Base-by-base conservation (phyloP, 2,888 invertebrate species). In the Phortica okadai region DNA sequence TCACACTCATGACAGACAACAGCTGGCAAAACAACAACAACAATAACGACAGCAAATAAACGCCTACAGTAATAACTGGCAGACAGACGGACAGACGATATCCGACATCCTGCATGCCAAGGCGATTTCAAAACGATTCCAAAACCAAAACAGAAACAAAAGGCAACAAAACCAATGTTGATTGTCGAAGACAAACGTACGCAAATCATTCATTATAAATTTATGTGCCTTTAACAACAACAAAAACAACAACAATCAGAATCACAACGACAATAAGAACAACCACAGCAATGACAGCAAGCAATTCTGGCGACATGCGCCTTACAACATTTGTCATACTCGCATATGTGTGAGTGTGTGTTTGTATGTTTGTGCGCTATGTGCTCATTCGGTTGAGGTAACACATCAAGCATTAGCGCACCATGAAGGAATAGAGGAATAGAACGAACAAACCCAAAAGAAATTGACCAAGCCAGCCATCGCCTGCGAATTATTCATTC, bases 161-260 rank as follows among this genome's bases (percentile, higher is more conserved):
- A 11, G 25, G 10, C 16, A 33, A n/a, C 11, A 64, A 41, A 64
- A 33, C 25, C 64, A 64, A 50, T 11, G 50, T 14, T 5, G 50
- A 14, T 11, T 11, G 50, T 50, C 50, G 50, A 21, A 25, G 25
- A 21, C 59, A 25, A 41, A n/a, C 21, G 56, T 72, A 72, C 70
- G 70, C 70, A 72, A 72, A 72, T 72, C 70, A 72, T 72, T 72
- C 70, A 72, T 72, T 72, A 67, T 44, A 72, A 72, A 72, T 72
- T 70, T 54, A 72, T 72, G 56, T 21, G 45, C 50, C 33, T 72
- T 33, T 2, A 56, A 5, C 11, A 72, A 11, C 14, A 72, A 50
- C 42, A 69, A 69, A 0, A 44, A n/a, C 42, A 69, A 25, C 7
- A 21, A 50, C 25, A 56, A 72, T 0, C 21, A 33, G 14, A 72